phyloP scores from a whole-genome alignment of 2,797 vertebrate species.

The Clarias pachynema region DNA sequence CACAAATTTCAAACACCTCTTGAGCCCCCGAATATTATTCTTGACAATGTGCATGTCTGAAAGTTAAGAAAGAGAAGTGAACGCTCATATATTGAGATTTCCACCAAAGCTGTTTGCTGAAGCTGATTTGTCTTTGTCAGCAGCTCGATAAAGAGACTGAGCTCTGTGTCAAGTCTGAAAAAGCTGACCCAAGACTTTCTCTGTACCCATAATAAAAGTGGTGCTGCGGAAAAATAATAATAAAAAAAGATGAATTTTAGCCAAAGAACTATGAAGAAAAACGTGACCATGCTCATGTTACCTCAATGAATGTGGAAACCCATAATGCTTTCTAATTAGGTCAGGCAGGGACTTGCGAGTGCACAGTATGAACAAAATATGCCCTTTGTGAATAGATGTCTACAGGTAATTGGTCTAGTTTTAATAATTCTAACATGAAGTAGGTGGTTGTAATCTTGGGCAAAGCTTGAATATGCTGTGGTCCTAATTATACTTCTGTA shows the following conservation, averaged over 20 bases:
- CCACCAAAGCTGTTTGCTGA: slow-evolving; percentile 1
- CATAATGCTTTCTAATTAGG: slow-evolving; percentile 16
- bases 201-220: slow-evolving; percentile 3
- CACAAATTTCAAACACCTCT: not conserved
- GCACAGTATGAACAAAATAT: not conserved
- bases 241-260: not conserved
- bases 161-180: slow-evolving; percentile 13
- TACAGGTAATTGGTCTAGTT: slow-evolving; percentile 8
- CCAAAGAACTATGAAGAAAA: not conserved
- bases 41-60: slow-evolving; percentile 17
- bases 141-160: slow-evolving; percentile 8
- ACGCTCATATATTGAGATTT: slow-evolving; percentile 13
- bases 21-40: slow-evolving; percentile 11
- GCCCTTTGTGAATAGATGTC: not conserved
- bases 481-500: not conserved
- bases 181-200: slow-evolving; percentile 29
- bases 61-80: slow-evolving; percentile 24
- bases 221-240: not conserved
- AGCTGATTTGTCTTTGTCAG: slow-evolving; percentile 28
- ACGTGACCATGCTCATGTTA: not conserved
- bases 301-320: not conserved
- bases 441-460: not conserved
- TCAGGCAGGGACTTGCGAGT: not conserved
- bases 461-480: not conserved
- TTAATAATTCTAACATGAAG: not conserved